phyloP scores from a whole-genome alignment of 2,113 vertebrate genomes.

The Trogon melanurus region DNA sequence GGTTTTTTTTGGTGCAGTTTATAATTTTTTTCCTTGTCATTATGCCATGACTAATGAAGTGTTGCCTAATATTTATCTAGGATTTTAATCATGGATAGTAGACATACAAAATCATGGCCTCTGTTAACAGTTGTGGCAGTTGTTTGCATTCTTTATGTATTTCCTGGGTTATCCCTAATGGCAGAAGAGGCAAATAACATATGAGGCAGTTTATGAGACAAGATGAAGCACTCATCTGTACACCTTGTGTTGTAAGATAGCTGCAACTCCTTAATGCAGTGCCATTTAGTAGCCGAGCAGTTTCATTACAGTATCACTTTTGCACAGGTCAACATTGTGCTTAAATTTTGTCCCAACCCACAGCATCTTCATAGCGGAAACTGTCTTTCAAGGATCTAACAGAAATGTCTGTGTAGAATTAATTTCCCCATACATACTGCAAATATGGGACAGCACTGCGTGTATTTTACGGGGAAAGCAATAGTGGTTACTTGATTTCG shows the following conservation, averaged over 20 bases:
- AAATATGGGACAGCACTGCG: background rate
- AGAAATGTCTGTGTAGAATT: background rate
- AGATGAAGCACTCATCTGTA: background rate
- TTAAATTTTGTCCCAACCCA: background rate
- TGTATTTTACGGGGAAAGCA: background rate
- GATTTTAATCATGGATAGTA: background rate
- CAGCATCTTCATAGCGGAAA: background rate
- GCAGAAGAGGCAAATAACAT: background rate
- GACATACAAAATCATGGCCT: background rate
- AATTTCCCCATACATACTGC: background rate
- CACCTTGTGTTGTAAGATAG: background rate
- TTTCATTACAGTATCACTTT: background rate
- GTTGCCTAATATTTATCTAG: background rate
- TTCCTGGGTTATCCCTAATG: background rate
- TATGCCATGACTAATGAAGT: background rate
- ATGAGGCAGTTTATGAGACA: background rate
- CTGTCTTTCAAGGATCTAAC: background rate
- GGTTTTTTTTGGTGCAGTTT: background rate
- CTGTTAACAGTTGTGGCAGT: background rate
- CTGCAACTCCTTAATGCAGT: background rate
- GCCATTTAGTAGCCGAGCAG: background rate
- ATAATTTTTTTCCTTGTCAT: background rate
- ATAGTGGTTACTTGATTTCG: background rate
- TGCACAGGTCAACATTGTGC: background rate
- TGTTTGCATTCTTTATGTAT: background rate